These are phyloP conservation scores for Spongilla lacustris DNA, from an alignment of 37 sponge, comb jelly and placozoan genomes.

Conservation along the genomic window DNA sequence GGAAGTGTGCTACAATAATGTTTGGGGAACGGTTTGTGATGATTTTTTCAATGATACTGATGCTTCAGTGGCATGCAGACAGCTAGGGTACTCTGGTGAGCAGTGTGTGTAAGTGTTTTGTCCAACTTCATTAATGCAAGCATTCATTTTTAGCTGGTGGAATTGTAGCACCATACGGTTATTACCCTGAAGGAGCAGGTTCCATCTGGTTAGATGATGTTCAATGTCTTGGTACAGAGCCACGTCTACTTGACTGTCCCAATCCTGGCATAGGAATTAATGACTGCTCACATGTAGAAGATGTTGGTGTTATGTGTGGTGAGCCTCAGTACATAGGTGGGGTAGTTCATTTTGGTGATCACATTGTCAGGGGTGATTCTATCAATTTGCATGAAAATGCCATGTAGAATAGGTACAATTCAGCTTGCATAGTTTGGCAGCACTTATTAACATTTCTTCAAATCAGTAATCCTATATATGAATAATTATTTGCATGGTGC, in stretches of 20 bases:
- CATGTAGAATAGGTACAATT: no score
- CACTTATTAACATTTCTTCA: no score
- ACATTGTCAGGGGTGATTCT: no score
- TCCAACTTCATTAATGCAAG: no score
- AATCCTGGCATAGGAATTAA: not conserved
- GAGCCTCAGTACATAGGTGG: no score
- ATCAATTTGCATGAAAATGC: no score
- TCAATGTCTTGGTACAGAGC: slow-evolving; percentile 24
- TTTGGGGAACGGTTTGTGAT: slow-evolving; percentile 50
- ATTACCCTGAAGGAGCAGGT: slow-evolving; percentile 29
- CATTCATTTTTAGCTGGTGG: not conserved
- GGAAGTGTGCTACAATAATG: slow-evolving; percentile 30
- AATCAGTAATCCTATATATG: no score
- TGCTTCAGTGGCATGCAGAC: slow-evolving; percentile 16
- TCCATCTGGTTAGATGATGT: slow-evolving; percentile 32
- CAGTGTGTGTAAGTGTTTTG: no score
- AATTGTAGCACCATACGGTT: not conserved
- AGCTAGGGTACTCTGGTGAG: not conserved
- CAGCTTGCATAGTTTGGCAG: no score
- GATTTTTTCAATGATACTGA: slow-evolving; percentile 17
- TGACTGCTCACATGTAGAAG: slow-evolving; percentile 43
- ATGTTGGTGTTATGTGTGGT: slow-evolving; percentile 31
- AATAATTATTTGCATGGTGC: no score
- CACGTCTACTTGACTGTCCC: slow-evolving; percentile 12
- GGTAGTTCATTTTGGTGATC: no score